A percentile compares a stretch with the other conserved stretches of the same genome.
Conservation (phyloP, 2,113 vertebrate genomes). For the Ciconia maguari region DNA sequence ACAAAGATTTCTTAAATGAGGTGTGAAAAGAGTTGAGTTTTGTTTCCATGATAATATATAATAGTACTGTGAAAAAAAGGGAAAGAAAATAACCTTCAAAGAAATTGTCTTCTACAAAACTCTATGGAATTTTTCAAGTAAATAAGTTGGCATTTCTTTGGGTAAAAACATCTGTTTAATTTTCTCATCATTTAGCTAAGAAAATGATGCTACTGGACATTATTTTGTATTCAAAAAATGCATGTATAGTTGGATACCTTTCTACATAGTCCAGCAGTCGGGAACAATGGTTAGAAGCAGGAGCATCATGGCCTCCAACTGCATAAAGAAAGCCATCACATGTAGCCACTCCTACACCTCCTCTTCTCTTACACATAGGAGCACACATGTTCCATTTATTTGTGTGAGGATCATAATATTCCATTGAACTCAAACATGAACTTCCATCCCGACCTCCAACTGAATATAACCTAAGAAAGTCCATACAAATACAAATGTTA, state of each 20-base stretch:
- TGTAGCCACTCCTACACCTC: conserved; percentile 80
- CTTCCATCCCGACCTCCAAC: conserved; percentile 82
- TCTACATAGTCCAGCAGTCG: conserved; percentile 79
- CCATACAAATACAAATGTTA: neutral
- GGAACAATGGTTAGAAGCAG: conserved; percentile 81
- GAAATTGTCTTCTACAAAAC: neutral
- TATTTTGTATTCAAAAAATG: neutral
- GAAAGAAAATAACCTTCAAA: neutral
- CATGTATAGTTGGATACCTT: conserved; percentile 59
- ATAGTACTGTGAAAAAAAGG: neutral
- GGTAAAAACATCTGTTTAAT: neutral
- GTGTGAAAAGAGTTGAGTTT: neutral
- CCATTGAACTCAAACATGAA: conserved; percentile 82
- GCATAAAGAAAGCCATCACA: conserved; percentile 82
- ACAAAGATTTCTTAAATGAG: neutral
- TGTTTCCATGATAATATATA: neutral
- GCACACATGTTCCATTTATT: conserved; percentile 83
- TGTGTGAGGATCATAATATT: conserved; percentile 82
- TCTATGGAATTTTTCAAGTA: neutral
- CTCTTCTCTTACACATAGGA: conserved; percentile 82
- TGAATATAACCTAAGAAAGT: conserved; percentile 77
- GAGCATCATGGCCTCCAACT: conserved; percentile 80
- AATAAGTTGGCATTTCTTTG: neutral
- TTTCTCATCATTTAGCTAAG: neutral
- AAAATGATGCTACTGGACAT: neutral